Evolutionary conservation across 2,113 vertebrate genomes (phyloP).

Genomic region (Pardalotus punctatus): DNA sequence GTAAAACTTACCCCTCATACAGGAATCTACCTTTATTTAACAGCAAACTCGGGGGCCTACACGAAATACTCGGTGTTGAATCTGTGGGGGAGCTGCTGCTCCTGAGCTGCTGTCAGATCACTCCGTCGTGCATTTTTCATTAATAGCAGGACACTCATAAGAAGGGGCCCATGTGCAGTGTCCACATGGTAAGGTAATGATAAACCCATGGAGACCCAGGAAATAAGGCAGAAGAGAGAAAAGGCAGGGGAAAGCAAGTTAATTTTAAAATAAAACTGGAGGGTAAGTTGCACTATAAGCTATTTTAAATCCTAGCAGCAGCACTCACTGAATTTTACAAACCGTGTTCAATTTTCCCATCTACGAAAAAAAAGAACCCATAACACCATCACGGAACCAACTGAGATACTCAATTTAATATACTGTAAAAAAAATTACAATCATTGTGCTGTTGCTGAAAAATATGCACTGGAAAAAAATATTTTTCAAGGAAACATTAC

Average conservation of each 20-base stretch:
- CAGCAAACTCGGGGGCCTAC: too few species aligned
- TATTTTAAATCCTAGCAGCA: neutral
- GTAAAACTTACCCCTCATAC: too few species aligned
- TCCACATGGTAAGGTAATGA: too few species aligned
- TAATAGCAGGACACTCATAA: too few species aligned
- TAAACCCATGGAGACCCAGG: too few species aligned
- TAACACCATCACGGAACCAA: neutral
- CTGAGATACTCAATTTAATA: neutral
- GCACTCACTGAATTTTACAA: neutral
- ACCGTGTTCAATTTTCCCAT: neutral
- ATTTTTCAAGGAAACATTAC: neutral
- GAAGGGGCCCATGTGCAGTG: too few species aligned
- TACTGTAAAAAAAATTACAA: neutral
- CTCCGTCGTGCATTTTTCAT: too few species aligned
- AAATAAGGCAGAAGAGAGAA: neutral
- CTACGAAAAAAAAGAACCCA: neutral
- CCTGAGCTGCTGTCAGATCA: too few species aligned
- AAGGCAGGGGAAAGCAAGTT: neutral
- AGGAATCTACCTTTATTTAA: too few species aligned
- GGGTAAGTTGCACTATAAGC: neutral
- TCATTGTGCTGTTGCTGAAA: neutral
- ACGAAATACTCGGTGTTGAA: too few species aligned
- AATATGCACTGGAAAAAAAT: neutral
- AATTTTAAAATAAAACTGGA: neutral
- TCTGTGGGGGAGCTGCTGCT: too few species aligned